Evolutionary conservation across 2,797 vertebrate species (phyloP), one percentile per base, ranked within the genome.

Genomic region (Pseudocheirus occidentalis): DNA sequence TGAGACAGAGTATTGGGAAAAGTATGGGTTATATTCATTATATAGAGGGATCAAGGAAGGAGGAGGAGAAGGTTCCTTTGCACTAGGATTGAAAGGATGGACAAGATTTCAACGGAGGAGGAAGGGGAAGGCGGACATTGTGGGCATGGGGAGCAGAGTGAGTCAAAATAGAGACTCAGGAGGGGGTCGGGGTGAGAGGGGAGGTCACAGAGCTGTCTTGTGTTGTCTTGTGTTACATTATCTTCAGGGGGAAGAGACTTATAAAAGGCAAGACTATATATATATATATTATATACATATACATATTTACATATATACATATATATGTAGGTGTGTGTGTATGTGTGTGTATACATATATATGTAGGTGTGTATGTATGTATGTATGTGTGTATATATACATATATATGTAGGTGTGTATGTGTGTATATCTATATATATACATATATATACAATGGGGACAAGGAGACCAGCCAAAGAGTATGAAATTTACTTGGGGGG

Each of bases 121-220:
- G 5, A 10, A 50, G 21, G 56, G 92, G 56, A 62, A 91, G 81
- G 55, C 95, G 56, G 46, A 89, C 90, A 94, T 29, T 29, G 73
- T 89, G 73, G 56, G 90, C 5, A 5, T 14, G 59, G 62, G 91
- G 91, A 91, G 91, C 73, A 62, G 56, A 50, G 53, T 24, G 21
- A 96, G n/a, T 58, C 94, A 93, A 93, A 90, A 24, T 31, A 62
- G 56, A 92, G 55, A 90, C 58, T n/a, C n/a, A 55, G 40, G 57
- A 14, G 10, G 53, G 66, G 28, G n/a, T 14, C 55, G 7, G 52
- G 55, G 31, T 55, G 14, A 56, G n/a, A 27, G 31, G 55, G 40
- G 56, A 90, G 92, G 57, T 12, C 95, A 9, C 50, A 53, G 93
- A 91, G 55, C 16, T 93, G 40, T 12, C 40, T 40, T 1, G 0